Evolutionary conservation across 1,140 invertebrate species (phyloP), one percentile per base, ranked within the genome.

Genomic region (Drosophila parabipectinata): DNA sequence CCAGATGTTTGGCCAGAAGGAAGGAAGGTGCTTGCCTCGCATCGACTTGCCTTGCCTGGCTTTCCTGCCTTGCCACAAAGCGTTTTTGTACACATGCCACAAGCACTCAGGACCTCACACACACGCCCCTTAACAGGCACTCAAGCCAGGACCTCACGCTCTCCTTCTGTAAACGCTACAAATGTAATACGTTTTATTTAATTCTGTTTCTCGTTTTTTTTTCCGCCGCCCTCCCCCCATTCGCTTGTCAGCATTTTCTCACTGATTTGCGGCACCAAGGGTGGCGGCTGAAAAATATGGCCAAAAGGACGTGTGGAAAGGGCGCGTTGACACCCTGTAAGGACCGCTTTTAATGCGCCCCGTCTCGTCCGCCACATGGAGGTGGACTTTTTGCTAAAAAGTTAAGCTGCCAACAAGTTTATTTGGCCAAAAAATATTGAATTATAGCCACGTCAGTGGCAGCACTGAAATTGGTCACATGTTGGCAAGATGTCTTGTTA

Each of bases 341-440:
- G 8, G 14, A 21, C 9, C n/a, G 34, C 15, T 15, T 34, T 45
- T 32, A 12, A 3, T n/a, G 26, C 41, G 7, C 4, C 5, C n/a
- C 26, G 1, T 21, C 8, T 28, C 26, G 4, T 9, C n/a, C 15
- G n/a, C 1, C 15, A 21, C 8, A 9, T 32, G 32, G 32, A 32
- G 32, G 32, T 32, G 32, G 9, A 32, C 32, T 32, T 18, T 45
- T 8, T 45, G 44, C 44, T 47, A 59, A 89, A 88, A 88, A 88
- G 83, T 88, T 88, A 88, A 88, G 83, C 83, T 88, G 83, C 83
- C 83, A 88, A 89, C 79, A 88, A 89, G 83, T 88, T 88, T 88
- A 88, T 88, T 89, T 88, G 79, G 59, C 44, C 15, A 57, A 82
- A 82, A 77, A 88, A 88, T 89, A 88, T 88, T 88, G 83, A 88